Evolutionary conservation across 2,888 invertebrate species (phyloP), one percentile per base, ranked within the genome.

Genomic region (Patella depressa): DNA sequence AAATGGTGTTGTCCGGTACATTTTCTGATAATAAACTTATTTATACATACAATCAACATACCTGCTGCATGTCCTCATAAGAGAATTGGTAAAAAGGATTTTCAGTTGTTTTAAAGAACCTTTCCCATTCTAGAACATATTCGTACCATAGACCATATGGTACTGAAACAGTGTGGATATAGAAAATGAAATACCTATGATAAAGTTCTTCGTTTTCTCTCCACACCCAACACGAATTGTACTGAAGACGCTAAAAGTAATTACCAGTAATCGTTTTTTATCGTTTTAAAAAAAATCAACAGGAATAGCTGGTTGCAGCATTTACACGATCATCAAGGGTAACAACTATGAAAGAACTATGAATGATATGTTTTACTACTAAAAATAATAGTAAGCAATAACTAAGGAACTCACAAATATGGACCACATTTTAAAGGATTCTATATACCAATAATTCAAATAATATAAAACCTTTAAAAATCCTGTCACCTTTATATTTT

Each of bases 111-210:
- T 65, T n/a, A 4, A 65, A 5, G 14, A 65, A 65, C 24, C 17
- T 65, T 19, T 65, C 65, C 65, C 65, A 65, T 65, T 65, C 24
- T 65, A 65, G 24, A 65, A 65, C 19, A 65, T 65, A 65, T 12
- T 65, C 65, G 19, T 19, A 65, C 65, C 65, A 65, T 2, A 19
- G n/a, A 11, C 65, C 65, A 65, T 19, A 19, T 65, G 9, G 9
- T 19, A 65, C 65, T 65, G 65, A 19, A 65, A 65, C n/a, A 19
- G 14, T 15, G 0, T 15, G 14, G 2, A 15, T 59, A 7, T 12
- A 59, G 19, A 5, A 59, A 59, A 1, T 17, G 34, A 45, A 45
- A 45, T 45, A 45, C 45, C 45, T 45, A 45, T 45, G 45, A 45
- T 9, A 45, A 45, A 7, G 0, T 0, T 45, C 45, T 9, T 7